phyloP scores from a whole-genome alignment of 2,797 vertebrate genomes.

The Meda fulgida region DNA sequence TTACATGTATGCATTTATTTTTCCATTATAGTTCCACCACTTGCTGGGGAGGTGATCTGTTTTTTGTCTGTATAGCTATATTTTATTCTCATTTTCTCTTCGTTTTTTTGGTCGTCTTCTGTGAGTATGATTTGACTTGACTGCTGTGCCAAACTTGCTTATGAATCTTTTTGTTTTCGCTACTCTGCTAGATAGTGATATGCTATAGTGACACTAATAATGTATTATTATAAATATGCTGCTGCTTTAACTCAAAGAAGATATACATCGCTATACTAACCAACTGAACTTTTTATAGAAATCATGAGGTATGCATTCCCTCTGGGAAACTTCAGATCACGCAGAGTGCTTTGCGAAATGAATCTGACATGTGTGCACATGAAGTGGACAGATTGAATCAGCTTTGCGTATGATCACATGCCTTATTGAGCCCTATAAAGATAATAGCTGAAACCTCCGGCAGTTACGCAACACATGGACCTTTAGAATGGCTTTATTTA shows the following conservation, averaged over 20 bases:
- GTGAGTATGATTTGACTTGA: neutral
- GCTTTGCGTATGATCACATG: slow-evolving; percentile 13
- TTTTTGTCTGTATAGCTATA: slow-evolving; percentile 35
- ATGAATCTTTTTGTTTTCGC: slow-evolving; percentile 15
- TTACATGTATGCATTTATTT: slow-evolving; percentile 34
- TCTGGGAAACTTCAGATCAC: slow-evolving; percentile 4
- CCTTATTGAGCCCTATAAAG: slow-evolving; percentile 36
- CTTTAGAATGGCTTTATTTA: slow-evolving; percentile 11
- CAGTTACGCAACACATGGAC: slow-evolving; percentile 12
- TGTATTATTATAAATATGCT: slow-evolving; percentile 51
- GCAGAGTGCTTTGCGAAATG: neutral
- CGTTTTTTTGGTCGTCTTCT: neutral
- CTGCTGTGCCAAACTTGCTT: neutral
- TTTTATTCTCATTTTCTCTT: neutral
- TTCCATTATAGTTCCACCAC: slow-evolving; percentile 34
- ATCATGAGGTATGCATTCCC: slow-evolving; percentile 20
- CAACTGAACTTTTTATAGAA: slow-evolving; percentile 16
- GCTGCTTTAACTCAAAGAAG: slow-evolving; percentile 59
- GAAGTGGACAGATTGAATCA: slow-evolving; percentile 26
- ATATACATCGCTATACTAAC: slow-evolving; percentile 52
- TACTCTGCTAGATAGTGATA: slow-evolving; percentile 46
- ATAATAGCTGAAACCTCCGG: slow-evolving; percentile 1
- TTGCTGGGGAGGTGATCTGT: neutral
- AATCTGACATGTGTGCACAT: neutral
- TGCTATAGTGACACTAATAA: slow-evolving; percentile 51